Conservation (phyloP, 92 coral and sea anemone species). For the Zoanthus solanderi region DNA sequence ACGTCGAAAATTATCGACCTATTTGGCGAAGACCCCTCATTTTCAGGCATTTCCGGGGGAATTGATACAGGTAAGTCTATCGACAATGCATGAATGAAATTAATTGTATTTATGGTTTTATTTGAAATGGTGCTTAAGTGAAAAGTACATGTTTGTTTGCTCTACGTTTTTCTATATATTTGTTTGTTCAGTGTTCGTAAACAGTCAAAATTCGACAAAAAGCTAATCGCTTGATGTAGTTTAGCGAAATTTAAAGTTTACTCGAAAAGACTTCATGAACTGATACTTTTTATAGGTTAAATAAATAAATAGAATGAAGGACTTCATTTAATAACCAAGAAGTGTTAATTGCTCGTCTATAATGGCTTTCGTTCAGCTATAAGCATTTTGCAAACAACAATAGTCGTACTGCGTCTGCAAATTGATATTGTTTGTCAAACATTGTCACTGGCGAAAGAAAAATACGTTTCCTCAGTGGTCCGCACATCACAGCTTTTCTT, state of each 20-base stretch:
- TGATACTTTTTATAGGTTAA: neutral
- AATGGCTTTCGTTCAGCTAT: neutral
- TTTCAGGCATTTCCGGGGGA: slow-evolving; percentile 62
- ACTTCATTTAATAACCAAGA: neutral
- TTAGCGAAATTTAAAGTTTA: slow-evolving; percentile 1
- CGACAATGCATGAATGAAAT: neutral
- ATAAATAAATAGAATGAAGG: neutral
- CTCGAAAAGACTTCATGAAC: neutral
- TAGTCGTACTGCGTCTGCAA: slow-evolving; percentile 3
- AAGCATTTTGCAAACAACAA: neutral
- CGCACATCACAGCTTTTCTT: neutral
- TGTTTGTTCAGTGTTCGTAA: neutral
- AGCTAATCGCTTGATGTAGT: neutral
- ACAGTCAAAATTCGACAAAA: neutral
- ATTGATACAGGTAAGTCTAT: slow-evolving; percentile 55
- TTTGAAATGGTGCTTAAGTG: neutral
- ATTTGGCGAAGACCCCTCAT: slow-evolving; percentile 63
- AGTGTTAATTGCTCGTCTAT: neutral
- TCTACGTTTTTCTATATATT: neutral
- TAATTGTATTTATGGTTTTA: neutral
- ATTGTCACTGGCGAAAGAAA: neutral
- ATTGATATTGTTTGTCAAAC: neutral
- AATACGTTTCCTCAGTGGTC: slow-evolving; percentile 1
- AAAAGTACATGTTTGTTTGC: neutral
- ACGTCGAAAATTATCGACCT: slow-evolving; percentile 7